Percentiles rank a stretch among this genome's conserved stretches.
These are phyloP conservation scores for Calyptommatus sinebrachiatus DNA, from an alignment of 2,113 vertebrate species.

Conservation along the genomic window DNA sequence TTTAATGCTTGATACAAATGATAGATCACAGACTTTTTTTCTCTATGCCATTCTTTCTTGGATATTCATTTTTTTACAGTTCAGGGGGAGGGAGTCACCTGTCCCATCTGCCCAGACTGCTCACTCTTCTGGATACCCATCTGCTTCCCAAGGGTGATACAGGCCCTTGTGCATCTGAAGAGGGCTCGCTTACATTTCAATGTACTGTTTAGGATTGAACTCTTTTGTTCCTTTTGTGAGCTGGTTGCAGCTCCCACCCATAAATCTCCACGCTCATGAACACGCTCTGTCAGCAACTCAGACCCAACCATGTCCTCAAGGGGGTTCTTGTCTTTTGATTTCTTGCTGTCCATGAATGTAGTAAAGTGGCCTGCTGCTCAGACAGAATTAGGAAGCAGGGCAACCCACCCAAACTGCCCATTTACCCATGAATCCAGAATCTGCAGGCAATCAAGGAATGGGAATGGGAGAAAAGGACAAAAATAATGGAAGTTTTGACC, in stretches of 20 bases:
- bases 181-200: not conserved
- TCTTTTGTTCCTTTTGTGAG: not conserved
- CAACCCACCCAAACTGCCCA: not conserved
- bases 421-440: not conserved
- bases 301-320: not conserved
- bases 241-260: not conserved
- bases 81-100: not conserved
- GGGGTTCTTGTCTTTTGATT: not conserved
- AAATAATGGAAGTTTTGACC: not conserved
- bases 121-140: not conserved
- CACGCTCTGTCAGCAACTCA: not conserved
- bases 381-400: not conserved
- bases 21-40: not conserved
- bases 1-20: not conserved
- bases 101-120: not conserved
- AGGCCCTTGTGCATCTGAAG: not conserved
- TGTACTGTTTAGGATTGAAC: not conserved
- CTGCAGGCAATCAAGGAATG: too few relatives aligned
- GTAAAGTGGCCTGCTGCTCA: not conserved
- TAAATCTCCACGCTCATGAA: conserved; percentile 6
- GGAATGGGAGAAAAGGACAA: not conserved
- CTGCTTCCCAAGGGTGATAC: not conserved
- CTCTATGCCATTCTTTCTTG: not conserved
- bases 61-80: not conserved
- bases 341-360: not conserved